These are phyloP conservation scores for Argyresthia goedartella DNA, from an alignment of 2,888 invertebrate species.

Conservation along the genomic window DNA sequence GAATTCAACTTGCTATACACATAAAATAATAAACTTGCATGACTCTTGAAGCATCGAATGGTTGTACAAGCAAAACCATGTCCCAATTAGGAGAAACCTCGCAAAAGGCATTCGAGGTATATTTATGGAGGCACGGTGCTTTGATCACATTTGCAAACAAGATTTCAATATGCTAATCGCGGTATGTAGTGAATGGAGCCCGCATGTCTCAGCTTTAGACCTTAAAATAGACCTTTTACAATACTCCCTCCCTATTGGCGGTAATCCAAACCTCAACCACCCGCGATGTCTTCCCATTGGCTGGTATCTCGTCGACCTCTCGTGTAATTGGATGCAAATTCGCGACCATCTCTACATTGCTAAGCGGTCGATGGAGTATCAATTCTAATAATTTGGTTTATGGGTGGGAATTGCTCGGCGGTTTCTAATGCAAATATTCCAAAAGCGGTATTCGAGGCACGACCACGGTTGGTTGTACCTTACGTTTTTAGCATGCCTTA, in stretches of 20 bases:
- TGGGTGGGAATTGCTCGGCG: neutral
- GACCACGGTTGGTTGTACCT: constrained; percentile 43
- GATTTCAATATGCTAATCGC: constrained; percentile 30
- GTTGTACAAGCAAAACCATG: too few relatives aligned
- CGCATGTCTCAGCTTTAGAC: constrained; percentile 24
- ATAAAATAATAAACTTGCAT: too few relatives aligned
- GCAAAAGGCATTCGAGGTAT: too few relatives aligned
- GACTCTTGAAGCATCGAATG: too few relatives aligned
- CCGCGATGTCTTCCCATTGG: neutral
- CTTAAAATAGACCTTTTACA: neutral
- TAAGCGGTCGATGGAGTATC: neutral
- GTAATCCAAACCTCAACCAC: neutral
- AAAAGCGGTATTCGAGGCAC: constrained; percentile 40
- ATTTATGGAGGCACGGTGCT: too few relatives aligned
- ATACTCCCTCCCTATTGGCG: constrained; percentile 23
- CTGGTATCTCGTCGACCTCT: constrained; percentile 17
- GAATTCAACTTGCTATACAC: too few relatives aligned
- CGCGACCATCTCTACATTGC: too few relatives aligned
- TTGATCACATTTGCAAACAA: too few relatives aligned
- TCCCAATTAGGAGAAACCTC: too few relatives aligned
- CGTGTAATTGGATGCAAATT: constrained; percentile 1
- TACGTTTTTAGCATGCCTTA: constrained; percentile 40
- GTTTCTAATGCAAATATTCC: neutral
- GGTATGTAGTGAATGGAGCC: constrained; percentile 31
- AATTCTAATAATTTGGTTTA: neutral